Evolutionary conservation across 2,888 invertebrate species (phyloP), one percentile per base, ranked within the genome.

Genomic region (Xestoiulus laeticollis): DNA sequence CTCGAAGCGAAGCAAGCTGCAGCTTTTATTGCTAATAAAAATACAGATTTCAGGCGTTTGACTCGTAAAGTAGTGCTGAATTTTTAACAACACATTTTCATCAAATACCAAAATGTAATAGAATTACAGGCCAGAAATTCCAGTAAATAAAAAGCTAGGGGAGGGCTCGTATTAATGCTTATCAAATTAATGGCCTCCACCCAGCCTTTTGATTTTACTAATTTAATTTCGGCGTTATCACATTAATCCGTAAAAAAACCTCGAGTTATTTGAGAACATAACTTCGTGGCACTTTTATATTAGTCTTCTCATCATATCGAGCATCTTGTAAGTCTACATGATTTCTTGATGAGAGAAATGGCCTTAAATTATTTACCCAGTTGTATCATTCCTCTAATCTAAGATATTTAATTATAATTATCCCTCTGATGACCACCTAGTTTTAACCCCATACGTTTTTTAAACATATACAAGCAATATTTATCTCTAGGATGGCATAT

Each of bases 21-120:
- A 12, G 68, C 26, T 68, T 68, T 68, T 68, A 68, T 68, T 26
- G 26, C 68, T 68, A 68, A 68, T 68, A 68, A 68, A 68, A 68
- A 68, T 68, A 68, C 68, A 68, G 68, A 68, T 68, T 68, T 68
- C 68, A 26, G 26, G 68, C 68, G 59, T 68, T 68, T 26, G 68
- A 26, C 68, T 68, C 26, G 68, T 26, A 68, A 68, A 68, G 68
- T 26, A 68, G 68, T 26, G 68, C 68, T 68, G 26, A 68, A 68
- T 68, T 68, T 68, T 68, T 68, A 68, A 68, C 68, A 26, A 26
- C 26, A 26, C 68, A 10, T 68, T 68, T 68, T 68, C 68, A 68
- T 68, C 68, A 26, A 68, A 68, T n/a, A 26, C 68, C 68, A 26
- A 68, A 68, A 68, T 68, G 26, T 68, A 68, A 68, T 68, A 26